These are phyloP conservation scores for Apodemia duryi DNA, from an alignment of 2,888 invertebrate genomes.

Conservation along the genomic window DNA sequence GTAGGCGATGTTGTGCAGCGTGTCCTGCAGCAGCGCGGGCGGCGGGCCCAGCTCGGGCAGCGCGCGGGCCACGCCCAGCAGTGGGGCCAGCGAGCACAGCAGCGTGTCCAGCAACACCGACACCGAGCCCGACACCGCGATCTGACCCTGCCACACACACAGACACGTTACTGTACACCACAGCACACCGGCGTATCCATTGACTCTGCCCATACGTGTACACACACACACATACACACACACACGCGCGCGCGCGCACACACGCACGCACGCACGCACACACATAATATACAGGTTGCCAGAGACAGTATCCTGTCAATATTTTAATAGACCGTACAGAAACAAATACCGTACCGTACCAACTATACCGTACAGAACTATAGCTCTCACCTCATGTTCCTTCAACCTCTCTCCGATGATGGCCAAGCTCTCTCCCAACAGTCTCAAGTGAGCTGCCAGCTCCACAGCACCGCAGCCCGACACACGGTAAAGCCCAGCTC, in stretches of 20 bases:
- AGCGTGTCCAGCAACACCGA: constrained; percentile 95
- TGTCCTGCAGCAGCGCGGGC: constrained; percentile 76
- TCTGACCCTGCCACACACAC: constrained; percentile 84
- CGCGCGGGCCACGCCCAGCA: constrained; percentile 91
- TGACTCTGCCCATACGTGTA: no score
- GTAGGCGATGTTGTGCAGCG: constrained; percentile 96
- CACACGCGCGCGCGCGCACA: no score
- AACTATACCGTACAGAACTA: no score
- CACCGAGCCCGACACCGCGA: constrained; percentile 95
- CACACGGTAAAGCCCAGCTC: constrained; percentile 72
- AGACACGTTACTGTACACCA: not conserved
- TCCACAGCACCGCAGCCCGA: constrained; percentile 90
- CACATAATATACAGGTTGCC: no score
- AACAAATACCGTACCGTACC: no score
- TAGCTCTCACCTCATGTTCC: constrained; percentile 87
- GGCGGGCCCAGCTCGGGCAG: constrained; percentile 86
- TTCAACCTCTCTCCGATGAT: constrained; percentile 96
- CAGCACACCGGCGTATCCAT: not conserved
- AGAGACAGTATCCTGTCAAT: no score
- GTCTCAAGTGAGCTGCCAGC: constrained; percentile 93
- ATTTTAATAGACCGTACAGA: no score
- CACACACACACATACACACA: no score
- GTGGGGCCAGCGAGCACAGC: constrained; percentile 93
- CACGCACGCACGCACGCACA: no score
- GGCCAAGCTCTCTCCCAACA: constrained; percentile 94